These are phyloP conservation scores for Lagorchestes hirsutus DNA, from an alignment of 2,797 vertebrate genomes.

Conservation along the genomic window DNA sequence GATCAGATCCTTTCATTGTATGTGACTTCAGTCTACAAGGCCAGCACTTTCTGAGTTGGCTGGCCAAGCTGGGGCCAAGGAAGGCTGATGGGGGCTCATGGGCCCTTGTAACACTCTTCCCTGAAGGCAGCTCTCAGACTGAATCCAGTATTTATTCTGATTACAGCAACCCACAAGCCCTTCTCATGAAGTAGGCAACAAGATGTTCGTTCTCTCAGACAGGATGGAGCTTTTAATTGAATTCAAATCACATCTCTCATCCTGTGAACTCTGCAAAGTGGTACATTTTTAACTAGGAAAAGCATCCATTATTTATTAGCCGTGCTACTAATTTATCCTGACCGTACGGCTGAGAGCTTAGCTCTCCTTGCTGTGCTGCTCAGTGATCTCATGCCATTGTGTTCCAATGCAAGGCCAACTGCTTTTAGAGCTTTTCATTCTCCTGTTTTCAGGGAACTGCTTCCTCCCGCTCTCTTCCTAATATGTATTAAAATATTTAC, in stretches of 20 bases:
- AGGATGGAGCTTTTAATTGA: conserved; percentile 72
- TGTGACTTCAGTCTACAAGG: neutral
- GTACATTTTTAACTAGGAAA: conserved; percentile 66
- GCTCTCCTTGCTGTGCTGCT: neutral
- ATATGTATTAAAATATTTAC: conserved; percentile 47
- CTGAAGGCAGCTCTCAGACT: neutral
- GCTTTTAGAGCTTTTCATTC: neutral
- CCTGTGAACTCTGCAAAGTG: conserved; percentile 56
- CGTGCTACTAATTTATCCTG: conserved; percentile 19
- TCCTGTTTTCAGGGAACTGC: conserved; percentile 29
- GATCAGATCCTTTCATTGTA: neutral
- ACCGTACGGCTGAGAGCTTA: conserved; percentile 50
- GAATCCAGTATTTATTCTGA: neutral
- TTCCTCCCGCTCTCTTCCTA: neutral
- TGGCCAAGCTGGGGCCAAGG: neutral
- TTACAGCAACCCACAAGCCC: conserved; percentile 17
- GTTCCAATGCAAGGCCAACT: conserved; percentile 10
- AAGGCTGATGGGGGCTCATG: neutral
- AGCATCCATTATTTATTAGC: conserved; percentile 59
- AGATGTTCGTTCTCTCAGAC: conserved; percentile 66
- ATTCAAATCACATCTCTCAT: conserved; percentile 60
- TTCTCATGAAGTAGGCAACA: neutral
- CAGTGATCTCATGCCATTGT: conserved; percentile 39
- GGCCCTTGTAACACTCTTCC: neutral
- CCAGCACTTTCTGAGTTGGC: neutral